Base-by-base conservation (phyloP, 2,113 vertebrate genomes). In the Oreocharis arfaki region DNA sequence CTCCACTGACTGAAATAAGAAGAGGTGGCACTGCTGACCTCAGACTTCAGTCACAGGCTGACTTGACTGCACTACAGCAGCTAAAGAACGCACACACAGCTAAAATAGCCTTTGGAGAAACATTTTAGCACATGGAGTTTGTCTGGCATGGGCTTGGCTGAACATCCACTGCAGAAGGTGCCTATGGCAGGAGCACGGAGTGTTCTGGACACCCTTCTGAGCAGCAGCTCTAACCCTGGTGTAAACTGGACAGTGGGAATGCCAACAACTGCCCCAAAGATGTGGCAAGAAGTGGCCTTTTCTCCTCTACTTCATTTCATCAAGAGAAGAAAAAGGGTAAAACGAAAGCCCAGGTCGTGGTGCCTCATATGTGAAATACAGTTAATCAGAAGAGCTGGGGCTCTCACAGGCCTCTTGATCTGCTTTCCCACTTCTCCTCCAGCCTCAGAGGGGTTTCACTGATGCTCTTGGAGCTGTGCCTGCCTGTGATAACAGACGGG, bases 21-120 rank as follows among this genome's bases (percentile, higher is more conserved):
- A 28, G n/a, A 94, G 23, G 39, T 39, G 41, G 75, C 55, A 63
- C 33, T 46, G 67, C 33, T 42, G 67, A 74, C 49, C 79, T 84
- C 63, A 75, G 33, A 61, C 21, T 56, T 52, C 27, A 63, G 63
- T 18, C 60, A 67, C 68, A 74, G 35, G n/a, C 56, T 2, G 4
- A 75, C 30, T 28, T 15, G 9, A 56, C 10, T 53, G 59, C 35
- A 77, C 39, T 77, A n/a, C 32, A 80, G 79, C 33, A 75, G 79
- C 47, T 41, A 56, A 71, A 84, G 47, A 41, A 32, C 68, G 28
- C 52, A 71, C 5, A 18, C 8, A 35, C 11, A 27, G 79, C 70
- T 75, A 49, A 80, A 93, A 95, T 10, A 87, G 60, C 64, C 79
- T 68, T 81, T 64, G 53, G 96, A 68, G 92, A 92, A 95, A 74